Evolutionary conservation across 1,140 invertebrate genomes (phyloP), one percentile per base, ranked within the genome.

Genomic region (Hyles euphorbiae): DNA sequence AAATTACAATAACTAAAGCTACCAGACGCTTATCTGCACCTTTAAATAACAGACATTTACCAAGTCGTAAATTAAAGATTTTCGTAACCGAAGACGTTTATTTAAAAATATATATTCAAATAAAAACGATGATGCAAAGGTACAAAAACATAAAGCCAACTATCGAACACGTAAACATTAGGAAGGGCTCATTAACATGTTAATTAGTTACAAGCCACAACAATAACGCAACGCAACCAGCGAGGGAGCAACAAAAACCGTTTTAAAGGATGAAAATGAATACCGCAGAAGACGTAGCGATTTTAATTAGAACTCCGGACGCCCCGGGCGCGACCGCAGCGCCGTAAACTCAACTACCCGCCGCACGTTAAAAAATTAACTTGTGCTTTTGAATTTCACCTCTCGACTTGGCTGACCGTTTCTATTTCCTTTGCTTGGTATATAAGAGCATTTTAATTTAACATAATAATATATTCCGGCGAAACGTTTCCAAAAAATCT

Each of bases 211-310:
- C 70, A 70, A 70, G 72, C 75, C 75, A 80, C 77, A 82, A 83
- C 75, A 83, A 84, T 83, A 78, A 78, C 74, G 70, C 69, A 75
- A 74, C 63, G 73, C 72, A 77, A 75, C 76, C 74, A 69, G 72
- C 49, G 70, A 72, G 61, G 62, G 67, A 61, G 67, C 68, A 82
- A 82, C 83, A 85, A 85, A 86, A 86, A 83, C 72, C 73, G 65
- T 73, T 83, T 80, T 76, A 78, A 84, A 84, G 74, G 78, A 86
- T 84, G 80, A 81, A 80, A 86, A 86, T 83, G 81, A 78, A 83
- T 80, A 75, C 69, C 70, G 70, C 74, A 80, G 78, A 81, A 74
- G 81, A 78, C 78, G 76, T 73, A 73, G 76, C 76, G 71, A 81
- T 86, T 85, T 87, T 88, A 87, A 88, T 86, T 86, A 86, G 83